Base-by-base conservation (phyloP, 2,797 vertebrate genomes). In the Acanthurus lineatus region DNA sequence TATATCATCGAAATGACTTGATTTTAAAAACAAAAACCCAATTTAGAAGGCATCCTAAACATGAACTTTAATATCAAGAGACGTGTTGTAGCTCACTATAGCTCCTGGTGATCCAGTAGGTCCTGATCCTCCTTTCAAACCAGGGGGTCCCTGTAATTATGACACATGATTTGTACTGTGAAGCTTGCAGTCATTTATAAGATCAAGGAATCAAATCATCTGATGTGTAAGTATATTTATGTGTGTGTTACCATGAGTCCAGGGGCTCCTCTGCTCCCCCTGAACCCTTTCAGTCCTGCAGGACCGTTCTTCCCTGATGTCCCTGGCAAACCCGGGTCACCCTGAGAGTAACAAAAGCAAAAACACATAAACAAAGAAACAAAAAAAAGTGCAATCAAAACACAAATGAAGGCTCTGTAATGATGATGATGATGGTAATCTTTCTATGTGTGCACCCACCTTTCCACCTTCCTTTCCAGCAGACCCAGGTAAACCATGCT, bases 391-490 rank as follows among this genome's bases (percentile, higher is more conserved):
- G 52, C 5, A 49, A 45, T 47, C 1, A 44, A 25, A 64, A 56
- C 28, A 52, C 0, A n/a, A 44, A 60, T 14, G 6, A 52, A 4
- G 6, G 69, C 19, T 54, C 2, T 52, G 15, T 47, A 1, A 51
- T 12, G 10, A 45, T 48, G 2, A 48, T 44, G 11, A 53, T 16
- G 10, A 45, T 48, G 1, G 45, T 35, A 2, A 68, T 47, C 12
- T 51, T 7, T 53, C 25, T 25, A 3, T 25, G 25, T 58, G 40
- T 38, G 17, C 4, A 79, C 93, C 61, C 74, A 99, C 98, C 97
- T 99, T 99, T 6, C 96, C 96, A 12, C 98, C 98, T 92, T 99
- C 98, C 79, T 99, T 99, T 28, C 98, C 98, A 56, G 97, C 96
- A 9, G 96, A 80, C 14, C 98, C 98, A 1, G 98, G 98, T 62